These are phyloP conservation scores for Crax fasciolata DNA, from an alignment of 2,797 vertebrate species.

Conservation along the genomic window DNA sequence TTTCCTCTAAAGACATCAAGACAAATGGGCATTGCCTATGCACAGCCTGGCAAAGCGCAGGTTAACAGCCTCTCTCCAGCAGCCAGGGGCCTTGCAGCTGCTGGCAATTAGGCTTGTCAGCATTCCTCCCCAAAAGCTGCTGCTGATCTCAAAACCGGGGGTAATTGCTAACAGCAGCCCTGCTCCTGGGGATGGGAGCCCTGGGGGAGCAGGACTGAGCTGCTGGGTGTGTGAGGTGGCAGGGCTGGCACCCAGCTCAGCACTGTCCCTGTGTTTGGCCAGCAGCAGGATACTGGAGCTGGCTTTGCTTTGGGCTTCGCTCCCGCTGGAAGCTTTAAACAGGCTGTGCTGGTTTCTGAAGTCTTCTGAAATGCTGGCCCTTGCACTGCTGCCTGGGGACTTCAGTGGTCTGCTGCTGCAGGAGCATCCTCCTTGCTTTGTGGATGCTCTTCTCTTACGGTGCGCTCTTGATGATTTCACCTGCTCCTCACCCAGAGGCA, in stretches of 20 bases:
- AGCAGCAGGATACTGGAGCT: not conserved
- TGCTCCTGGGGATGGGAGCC: not conserved
- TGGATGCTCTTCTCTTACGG: not conserved
- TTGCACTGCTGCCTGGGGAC: not conserved
- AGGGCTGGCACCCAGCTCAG: not conserved
- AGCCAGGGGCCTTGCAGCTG: not conserved
- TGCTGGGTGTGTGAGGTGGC: not conserved
- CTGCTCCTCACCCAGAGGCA: not conserved
- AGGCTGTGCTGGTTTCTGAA: not conserved
- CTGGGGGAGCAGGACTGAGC: not conserved
- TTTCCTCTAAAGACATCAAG: not conserved
- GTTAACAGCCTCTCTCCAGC: slow-evolving; percentile 11
- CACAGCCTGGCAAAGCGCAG: not conserved
- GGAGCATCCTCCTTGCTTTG: not conserved
- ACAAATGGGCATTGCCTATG: not conserved
- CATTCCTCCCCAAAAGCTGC: not conserved
- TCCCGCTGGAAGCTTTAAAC: not conserved
- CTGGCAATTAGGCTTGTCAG: slow-evolving; percentile 38
- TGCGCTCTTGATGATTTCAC: not conserved
- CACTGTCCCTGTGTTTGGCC: not conserved
- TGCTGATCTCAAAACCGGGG: not conserved
- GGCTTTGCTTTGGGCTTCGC: not conserved
- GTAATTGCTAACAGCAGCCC: not conserved
- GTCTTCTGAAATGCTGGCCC: not conserved
- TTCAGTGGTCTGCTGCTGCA: not conserved